Evolutionary conservation across 2,888 invertebrate species (phyloP).

Genomic region (Stenotaenia linearis): DNA sequence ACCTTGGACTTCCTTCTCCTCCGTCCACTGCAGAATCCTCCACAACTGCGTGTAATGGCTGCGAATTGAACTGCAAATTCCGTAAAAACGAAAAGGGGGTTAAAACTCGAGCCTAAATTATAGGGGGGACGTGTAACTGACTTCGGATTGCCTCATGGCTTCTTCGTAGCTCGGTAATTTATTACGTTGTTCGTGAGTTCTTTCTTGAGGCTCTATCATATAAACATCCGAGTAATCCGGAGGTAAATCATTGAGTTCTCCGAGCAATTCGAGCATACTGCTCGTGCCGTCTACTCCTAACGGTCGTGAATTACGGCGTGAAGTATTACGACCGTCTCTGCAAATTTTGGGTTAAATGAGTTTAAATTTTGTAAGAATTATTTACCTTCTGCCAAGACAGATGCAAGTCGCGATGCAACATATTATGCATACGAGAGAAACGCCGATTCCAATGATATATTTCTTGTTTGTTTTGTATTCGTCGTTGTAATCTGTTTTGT

Average conservation of each 20-base stretch:
- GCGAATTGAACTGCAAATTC: not conserved
- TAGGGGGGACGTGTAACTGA: not conserved
- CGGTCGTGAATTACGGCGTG: not conserved
- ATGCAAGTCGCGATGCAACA: not conserved
- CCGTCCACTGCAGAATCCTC: not conserved
- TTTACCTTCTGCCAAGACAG: not conserved
- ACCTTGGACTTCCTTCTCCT: too few species aligned
- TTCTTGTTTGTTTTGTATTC: too few species aligned
- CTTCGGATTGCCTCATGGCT: conserved; percentile 24
- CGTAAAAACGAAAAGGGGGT: not conserved
- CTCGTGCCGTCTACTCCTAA: not conserved
- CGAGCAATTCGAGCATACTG: not conserved
- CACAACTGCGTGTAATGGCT: not conserved
- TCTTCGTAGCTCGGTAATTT: conserved; percentile 37
- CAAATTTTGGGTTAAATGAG: too few species aligned
- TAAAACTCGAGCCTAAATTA: too few species aligned
- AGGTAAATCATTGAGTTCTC: not conserved
- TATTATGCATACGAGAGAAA: too few species aligned
- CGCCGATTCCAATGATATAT: too few species aligned
- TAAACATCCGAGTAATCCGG: conserved; percentile 28
- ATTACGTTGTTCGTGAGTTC: not conserved
- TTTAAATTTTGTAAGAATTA: too few species aligned
- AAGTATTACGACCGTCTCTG: too few species aligned
- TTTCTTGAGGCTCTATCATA: not conserved
- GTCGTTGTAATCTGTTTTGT: too few species aligned